A percentile compares a stretch with the other conserved stretches of the same genome.
Conservation (phyloP, 2,888 invertebrate genomes). For the Anticlea derivata region DNA sequence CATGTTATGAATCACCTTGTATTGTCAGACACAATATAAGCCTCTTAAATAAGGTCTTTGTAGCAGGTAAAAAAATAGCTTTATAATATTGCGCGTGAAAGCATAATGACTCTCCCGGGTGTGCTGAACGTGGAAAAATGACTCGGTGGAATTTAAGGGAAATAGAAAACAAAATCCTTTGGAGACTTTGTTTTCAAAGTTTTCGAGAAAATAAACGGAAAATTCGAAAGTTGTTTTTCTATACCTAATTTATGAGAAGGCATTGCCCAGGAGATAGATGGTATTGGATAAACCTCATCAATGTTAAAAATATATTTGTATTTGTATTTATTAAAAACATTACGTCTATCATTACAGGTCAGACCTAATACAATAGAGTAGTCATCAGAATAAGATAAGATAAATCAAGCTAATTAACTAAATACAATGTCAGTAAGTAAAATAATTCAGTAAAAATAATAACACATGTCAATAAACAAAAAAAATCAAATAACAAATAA, state of each 20-base stretch:
- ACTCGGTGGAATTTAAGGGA: slow-evolving; percentile 60
- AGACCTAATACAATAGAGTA: too few relatives aligned
- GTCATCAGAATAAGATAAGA: too few relatives aligned
- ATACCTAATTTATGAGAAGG: slow-evolving; percentile 7
- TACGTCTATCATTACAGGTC: too few relatives aligned
- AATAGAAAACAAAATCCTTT: slow-evolving; percentile 55
- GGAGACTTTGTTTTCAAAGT: slow-evolving; percentile 39
- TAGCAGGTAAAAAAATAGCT: slow-evolving; percentile 53
- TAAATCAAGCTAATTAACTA: too few relatives aligned
- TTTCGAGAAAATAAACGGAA: slow-evolving; percentile 25
- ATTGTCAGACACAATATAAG: slow-evolving; percentile 55
- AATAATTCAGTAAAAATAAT: too few relatives aligned
- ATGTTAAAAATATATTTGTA: too few relatives aligned
- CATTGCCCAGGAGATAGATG: background rate
- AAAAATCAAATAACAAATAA: too few relatives aligned
- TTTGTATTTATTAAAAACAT: too few relatives aligned
- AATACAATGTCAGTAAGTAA: too few relatives aligned
- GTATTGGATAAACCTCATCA: background rate
- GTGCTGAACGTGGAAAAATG: slow-evolving; percentile 67
- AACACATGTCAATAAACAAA: too few relatives aligned
- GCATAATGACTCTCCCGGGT: slow-evolving; percentile 66
- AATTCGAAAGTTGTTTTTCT: slow-evolving; percentile 13
- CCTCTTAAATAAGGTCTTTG: slow-evolving; percentile 43
- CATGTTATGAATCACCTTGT: too few relatives aligned
- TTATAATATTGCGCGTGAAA: slow-evolving; percentile 57